Percentiles rank a stretch among this genome's conserved stretches.
Evolutionary conservation across 2,888 invertebrate species (phyloP).

Genomic region (Agrochola circellaris): DNA sequence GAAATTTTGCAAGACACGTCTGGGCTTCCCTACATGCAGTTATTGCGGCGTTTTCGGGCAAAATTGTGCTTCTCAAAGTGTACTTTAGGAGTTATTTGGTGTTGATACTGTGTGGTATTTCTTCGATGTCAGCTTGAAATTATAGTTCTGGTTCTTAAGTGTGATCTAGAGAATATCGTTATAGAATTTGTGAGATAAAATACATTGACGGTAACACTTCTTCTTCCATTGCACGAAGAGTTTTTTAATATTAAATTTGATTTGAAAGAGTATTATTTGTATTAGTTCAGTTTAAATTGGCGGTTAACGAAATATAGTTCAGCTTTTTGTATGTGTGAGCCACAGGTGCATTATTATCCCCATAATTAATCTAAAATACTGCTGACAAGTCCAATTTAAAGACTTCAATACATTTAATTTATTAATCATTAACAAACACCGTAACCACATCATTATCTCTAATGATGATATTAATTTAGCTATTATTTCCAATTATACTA

Average conservation of each 20-base stretch:
- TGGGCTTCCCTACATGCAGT: slow-evolving; percentile 49
- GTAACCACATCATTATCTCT: slow-evolving; percentile 35
- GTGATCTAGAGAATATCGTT: slow-evolving; percentile 10
- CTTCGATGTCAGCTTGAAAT: slow-evolving; percentile 19
- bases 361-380: slow-evolving; percentile 29
- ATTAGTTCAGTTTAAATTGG: background rate
- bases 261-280: background rate
- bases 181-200: background rate
- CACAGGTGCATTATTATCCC: too few species aligned
- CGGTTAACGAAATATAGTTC: background rate
- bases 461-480: slow-evolving; percentile 41
- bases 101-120: slow-evolving; percentile 42
- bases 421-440: slow-evolving; percentile 23
- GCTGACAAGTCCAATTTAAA: slow-evolving; percentile 18
- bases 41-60: slow-evolving; percentile 44
- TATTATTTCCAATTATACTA: slow-evolving; percentile 28
- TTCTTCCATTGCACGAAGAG: background rate
- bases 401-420: slow-evolving; percentile 21
- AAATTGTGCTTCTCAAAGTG: slow-evolving; percentile 48
- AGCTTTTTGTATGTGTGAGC: background rate
- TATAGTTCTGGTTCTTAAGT: slow-evolving; percentile 15
- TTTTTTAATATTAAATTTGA: background rate
- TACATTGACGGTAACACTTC: background rate
- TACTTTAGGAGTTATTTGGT: slow-evolving; percentile 43
- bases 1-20: slow-evolving; percentile 77